A percentile compares a stretch with the other conserved stretches of the same genome.
These are phyloP conservation scores for Cephus rjabovi DNA, from an alignment of 2,888 invertebrate genomes.

Conservation along the genomic window DNA sequence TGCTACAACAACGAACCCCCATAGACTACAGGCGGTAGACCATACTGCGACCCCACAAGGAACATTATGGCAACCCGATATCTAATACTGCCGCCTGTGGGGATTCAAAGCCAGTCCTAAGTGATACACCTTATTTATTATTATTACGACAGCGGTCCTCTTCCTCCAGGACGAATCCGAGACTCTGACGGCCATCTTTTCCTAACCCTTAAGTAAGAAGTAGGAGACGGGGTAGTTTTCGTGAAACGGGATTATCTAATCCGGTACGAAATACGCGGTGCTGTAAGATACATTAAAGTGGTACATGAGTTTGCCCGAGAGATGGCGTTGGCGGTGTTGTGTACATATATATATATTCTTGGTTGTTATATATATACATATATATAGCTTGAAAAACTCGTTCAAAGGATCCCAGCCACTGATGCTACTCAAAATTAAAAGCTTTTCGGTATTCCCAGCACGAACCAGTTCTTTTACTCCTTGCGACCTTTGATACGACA, in stretches of 20 bases:
- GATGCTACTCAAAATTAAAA: conserved; percentile 7
- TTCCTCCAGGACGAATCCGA: not conserved
- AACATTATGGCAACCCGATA: conserved; percentile 40
- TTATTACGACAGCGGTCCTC: conserved; percentile 23
- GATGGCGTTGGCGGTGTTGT: not conserved
- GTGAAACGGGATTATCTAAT: not conserved
- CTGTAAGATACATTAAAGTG: not conserved
- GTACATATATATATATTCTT: not conserved
- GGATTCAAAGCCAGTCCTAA: conserved; percentile 33
- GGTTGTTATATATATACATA: not conserved
- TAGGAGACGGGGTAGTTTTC: not conserved
- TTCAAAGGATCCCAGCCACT: not conserved
- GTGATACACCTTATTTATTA: conserved; percentile 38
- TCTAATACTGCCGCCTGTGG: conserved; percentile 32
- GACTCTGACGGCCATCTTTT: conserved; percentile 7
- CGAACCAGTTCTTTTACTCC: not conserved
- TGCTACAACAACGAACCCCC: conserved; percentile 1
- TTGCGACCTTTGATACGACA: conserved; percentile 6
- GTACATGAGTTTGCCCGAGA: not conserved
- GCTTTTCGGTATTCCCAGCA: not conserved
- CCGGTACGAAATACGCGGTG: not conserved
- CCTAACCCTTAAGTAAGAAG: not conserved
- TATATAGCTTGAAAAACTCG: conserved; percentile 13
- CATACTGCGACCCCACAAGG: conserved; percentile 8
- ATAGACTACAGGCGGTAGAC: conserved; percentile 34